Evolutionary conservation across 1,140 invertebrate species (phyloP), one percentile per base, ranked within the genome.

Genomic region (Drosophila orena): DNA sequence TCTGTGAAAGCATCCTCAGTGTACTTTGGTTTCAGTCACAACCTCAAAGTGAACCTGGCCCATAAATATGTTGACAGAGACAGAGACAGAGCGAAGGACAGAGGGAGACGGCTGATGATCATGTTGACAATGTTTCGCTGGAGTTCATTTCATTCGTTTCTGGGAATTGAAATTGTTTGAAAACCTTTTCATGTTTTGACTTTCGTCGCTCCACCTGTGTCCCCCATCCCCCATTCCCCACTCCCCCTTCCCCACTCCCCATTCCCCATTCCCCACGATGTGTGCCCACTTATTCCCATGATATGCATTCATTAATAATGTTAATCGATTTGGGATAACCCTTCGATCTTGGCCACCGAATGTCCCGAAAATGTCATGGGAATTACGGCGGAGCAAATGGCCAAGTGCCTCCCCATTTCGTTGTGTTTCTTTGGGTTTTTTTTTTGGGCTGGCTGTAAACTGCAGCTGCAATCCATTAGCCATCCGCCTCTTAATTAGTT

Each of bases 221-320:
- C 59, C 43, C 44, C 37, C 6, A n/a, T 8, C 40, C 17, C 40
- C 6, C 38, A 2, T 10, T 14, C 37, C 37, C 4, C 37, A 2
- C 4, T n/a, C 8, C 40, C 6, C 38, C n/a, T 11, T 12, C 37
- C 37, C 4, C 37, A 1, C 4, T n/a, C 8, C 42, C 8, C 8
- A 2, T 43, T 2, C 35, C 24, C 24, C 24, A 4, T 4, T 24
- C 4, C n/a, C n/a, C 3, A 5, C n/a, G 12, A 7, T 46, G 42
- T 17, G 17, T 58, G 43, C 49, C 61, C 60, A 69, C 65, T 56
- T 70, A 71, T 71, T 70, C 40, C 75, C 64, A 69, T 79, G 60
- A 75, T 79, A 83, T 78, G 75, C 74, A 75, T 86, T 83, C 83
- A 88, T 88, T 88, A 89, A 88, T 88, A 88, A 83, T 88, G 84